These are phyloP conservation scores for Urocynchramus pylzowi DNA, from an alignment of 2,113 vertebrate genomes.

Conservation along the genomic window DNA sequence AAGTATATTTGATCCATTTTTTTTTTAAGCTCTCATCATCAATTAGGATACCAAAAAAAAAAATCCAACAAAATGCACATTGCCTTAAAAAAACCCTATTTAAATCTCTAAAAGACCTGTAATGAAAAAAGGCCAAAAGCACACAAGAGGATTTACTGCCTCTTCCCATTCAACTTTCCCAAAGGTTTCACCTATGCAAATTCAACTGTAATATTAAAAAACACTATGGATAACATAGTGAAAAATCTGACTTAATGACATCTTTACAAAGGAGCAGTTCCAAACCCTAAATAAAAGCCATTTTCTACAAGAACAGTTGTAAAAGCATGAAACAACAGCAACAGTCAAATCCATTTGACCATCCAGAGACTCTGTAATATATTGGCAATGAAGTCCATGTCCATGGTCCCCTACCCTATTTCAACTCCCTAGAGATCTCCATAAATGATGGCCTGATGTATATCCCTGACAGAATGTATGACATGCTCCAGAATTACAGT, in stretches of 20 bases:
- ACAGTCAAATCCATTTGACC: neutral
- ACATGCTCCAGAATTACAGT: neutral
- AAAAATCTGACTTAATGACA: neutral
- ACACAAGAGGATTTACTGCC: neutral
- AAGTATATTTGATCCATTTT: neutral
- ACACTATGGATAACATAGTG: rapidly evolving
- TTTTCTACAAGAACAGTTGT: neutral
- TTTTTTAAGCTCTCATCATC: neutral
- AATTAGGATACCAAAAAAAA: neutral
- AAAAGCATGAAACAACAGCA: neutral
- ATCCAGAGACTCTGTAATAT: neutral
- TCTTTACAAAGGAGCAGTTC: neutral
- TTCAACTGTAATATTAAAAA: neutral
- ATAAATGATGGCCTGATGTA: neutral
- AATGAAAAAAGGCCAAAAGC: neutral
- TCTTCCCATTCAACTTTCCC: neutral
- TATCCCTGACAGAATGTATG: neutral
- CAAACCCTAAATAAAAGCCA: neutral
- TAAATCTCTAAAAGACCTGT: neutral
- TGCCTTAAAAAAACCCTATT: neutral
- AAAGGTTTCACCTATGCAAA: neutral
- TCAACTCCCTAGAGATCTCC: neutral
- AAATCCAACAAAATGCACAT: neutral
- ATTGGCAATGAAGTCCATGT: neutral
- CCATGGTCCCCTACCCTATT: neutral